Evolutionary conservation across 2,113 vertebrate species (phyloP).

Genomic region (Channa argus): DNA sequence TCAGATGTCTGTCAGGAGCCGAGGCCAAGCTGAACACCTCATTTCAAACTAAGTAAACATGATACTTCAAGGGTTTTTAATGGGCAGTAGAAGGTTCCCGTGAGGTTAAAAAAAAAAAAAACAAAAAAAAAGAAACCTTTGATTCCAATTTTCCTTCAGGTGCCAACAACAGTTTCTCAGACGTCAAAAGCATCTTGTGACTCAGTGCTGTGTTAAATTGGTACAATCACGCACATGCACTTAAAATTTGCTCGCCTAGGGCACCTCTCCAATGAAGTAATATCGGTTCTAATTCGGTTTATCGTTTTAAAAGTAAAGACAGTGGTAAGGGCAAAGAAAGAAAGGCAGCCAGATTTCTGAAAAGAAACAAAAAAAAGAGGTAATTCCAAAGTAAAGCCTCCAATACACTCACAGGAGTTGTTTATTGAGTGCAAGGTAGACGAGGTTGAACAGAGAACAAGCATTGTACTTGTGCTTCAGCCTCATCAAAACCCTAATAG

Average conservation of each 20-base stretch:
- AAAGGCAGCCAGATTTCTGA: constrained; percentile 47
- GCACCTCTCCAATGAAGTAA: constrained; percentile 41
- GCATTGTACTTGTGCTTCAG: background rate
- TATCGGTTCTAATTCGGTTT: constrained; percentile 59
- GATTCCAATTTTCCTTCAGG: constrained; percentile 46
- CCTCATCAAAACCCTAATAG: constrained; percentile 21
- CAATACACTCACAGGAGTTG: constrained; percentile 7
- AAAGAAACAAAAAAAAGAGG: constrained; percentile 43
- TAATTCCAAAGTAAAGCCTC: constrained; percentile 54
- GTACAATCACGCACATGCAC: constrained; percentile 36
- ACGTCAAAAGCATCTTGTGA: constrained; percentile 45
- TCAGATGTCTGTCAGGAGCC: constrained; percentile 67
- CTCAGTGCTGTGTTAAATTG: constrained; percentile 59
- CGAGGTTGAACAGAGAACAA: constrained; percentile 25
- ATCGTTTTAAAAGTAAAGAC: constrained; percentile 37
- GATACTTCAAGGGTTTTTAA: constrained; percentile 48
- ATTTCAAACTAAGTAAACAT: constrained; percentile 50
- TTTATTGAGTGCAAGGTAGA: constrained; percentile 25
- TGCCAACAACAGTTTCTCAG: constrained; percentile 46
- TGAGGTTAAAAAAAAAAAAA: background rate
- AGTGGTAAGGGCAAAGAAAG: background rate
- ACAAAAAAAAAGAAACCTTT: constrained; percentile 23
- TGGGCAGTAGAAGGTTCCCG: constrained; percentile 32
- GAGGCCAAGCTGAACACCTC: constrained; percentile 39
- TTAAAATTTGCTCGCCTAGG: constrained; percentile 46